Conservation (phyloP, 2,113 vertebrate genomes). For the Naja naja region DNA sequence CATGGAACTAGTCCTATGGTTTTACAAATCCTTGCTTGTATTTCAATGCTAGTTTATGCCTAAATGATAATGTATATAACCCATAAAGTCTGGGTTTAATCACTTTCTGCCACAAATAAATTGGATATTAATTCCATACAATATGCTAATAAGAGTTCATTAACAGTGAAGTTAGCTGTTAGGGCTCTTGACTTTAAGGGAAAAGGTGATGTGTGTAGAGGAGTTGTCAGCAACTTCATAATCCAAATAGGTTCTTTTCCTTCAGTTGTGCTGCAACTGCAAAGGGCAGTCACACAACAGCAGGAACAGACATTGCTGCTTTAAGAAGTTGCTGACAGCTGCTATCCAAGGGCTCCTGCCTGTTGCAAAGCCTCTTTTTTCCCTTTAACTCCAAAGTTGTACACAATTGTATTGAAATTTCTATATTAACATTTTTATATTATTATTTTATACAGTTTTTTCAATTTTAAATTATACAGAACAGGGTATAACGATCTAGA, state of each 20-base stretch:
- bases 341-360: background rate
- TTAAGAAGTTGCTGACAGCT: background rate
- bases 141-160: background rate
- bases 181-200: background rate
- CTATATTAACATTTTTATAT: background rate
- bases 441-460: background rate
- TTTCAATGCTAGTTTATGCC: background rate
- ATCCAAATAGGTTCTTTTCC: background rate
- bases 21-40: background rate
- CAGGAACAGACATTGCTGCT: background rate
- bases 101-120: background rate
- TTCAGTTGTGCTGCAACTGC: background rate
- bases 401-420: background rate
- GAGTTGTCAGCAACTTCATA: background rate
- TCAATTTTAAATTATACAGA: background rate
- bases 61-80: background rate
- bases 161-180: background rate
- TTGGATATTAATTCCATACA: background rate
- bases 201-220: background rate
- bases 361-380: background rate
- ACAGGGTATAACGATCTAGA: too few species aligned
- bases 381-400: background rate
- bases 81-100: background rate
- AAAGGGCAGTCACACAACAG: background rate
- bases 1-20: background rate